Base-by-base conservation (phyloP, 1,140 invertebrate species). In the Drosophila nebulosa region DNA sequence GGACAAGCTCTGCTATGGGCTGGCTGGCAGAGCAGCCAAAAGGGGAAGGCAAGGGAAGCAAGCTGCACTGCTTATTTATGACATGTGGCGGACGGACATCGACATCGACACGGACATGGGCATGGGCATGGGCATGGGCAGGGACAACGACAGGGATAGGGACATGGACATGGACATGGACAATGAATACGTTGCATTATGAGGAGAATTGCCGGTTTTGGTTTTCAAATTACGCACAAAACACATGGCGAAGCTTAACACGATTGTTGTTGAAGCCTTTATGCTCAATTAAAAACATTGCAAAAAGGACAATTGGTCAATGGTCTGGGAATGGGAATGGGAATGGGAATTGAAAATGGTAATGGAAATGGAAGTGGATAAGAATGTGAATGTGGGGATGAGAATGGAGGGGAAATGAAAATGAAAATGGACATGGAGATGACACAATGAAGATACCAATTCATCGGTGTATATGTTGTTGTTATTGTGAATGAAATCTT, bases 11-110 rank as follows among this genome's bases (percentile, higher is more conserved):
- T 50, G 30, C 10, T 32, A 4, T 9, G 9, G 10, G 30, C 10
- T 9, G 2, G 30, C 9, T 3, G 10, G 10, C n/a, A 32, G 30
- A 30, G 60, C n/a, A n/a, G 27, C 58, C 12, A 53, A 35, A 58
- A 10, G 2, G 30, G 2, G 30, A 10, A 12, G 9, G 9, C 30
- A 32, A 12, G 9, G 9, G 9, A 32, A 32, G 39, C 57, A 67
- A 72, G 76, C 80, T 74, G 74, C 64, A 71, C 78, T 72, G 81
- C 81, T 86, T 86, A 88, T 86, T 86, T 86, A 86, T 81, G 81
- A 86, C 81, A 81, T 78, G 81, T 74, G 81, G 74, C 57, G 36
- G 30, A 21, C 57, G 30, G 32, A 24, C 16, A 21, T 10, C 22
- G 32, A 10, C 10, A 39, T 2, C 12, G 39, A 21, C 27, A 46